Evolutionary conservation across 37 sponge, comb jelly and placozoan species (phyloP).

Genomic region (Dysidea cf. avara): DNA sequence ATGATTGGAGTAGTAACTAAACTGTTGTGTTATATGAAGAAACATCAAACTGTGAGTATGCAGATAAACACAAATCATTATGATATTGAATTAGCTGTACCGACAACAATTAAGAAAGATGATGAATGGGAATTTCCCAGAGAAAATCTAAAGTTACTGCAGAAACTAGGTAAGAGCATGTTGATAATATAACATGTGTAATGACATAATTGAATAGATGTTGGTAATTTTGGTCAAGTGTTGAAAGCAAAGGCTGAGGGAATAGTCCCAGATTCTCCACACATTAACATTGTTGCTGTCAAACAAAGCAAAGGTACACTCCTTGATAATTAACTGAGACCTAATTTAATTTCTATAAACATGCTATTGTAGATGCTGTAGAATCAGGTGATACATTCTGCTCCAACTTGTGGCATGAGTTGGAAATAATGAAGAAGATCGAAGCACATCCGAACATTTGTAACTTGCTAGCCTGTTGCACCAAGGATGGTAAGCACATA

Average conservation of each 20-base stretch:
- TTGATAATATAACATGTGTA: neutral
- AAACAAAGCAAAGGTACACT: constrained; percentile 53
- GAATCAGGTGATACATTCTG: no score
- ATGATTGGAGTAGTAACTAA: no score
- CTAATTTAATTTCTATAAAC: no score
- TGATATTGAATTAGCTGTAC: no score
- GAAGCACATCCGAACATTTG: constrained; percentile 23
- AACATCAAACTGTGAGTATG: no score
- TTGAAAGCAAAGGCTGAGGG: constrained; percentile 55
- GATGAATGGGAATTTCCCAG: constrained; percentile 28
- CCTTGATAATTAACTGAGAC: no score
- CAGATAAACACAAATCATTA: no score
- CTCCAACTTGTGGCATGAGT: constrained; percentile 1
- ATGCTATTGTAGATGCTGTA: no score
- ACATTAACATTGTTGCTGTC: constrained; percentile 58
- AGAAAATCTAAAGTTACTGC: constrained; percentile 5
- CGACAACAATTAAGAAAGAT: no score
- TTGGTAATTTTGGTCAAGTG: constrained; percentile 69
- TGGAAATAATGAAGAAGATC: constrained; percentile 10
- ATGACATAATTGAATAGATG: constrained; percentile 7
- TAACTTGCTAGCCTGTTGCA: constrained; percentile 24
- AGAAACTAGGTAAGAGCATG: constrained; percentile 9
- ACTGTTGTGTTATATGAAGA: no score
- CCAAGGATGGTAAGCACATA: no score
- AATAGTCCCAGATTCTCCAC: constrained; percentile 36